Conservation (phyloP, 2,797 vertebrate species). For the Oreonectes daqikongensis region DNA sequence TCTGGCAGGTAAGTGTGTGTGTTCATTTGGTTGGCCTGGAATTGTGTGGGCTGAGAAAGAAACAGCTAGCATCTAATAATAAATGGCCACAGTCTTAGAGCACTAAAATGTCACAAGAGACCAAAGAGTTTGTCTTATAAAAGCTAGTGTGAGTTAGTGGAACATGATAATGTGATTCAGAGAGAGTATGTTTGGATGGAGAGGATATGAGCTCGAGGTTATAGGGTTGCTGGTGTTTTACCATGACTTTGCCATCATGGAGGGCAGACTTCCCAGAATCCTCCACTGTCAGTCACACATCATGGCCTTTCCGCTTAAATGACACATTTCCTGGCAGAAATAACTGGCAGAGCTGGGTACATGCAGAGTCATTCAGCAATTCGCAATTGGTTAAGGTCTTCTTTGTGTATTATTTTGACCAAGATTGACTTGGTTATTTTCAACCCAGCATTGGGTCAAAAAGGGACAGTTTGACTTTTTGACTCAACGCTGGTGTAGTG, state of each 20-base stretch:
- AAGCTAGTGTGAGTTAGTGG: not conserved
- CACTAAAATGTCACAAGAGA: constrained; percentile 21
- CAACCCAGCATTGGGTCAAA: too few relatives aligned
- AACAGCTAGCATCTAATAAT: constrained; percentile 33
- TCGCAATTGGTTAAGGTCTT: not conserved
- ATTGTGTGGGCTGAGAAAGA: constrained; percentile 30
- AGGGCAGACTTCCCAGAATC: constrained; percentile 15
- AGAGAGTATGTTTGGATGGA: not conserved
- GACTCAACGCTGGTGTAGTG: too few relatives aligned
- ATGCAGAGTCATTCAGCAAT: constrained; percentile 1
- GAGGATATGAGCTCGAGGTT: constrained; percentile 14
- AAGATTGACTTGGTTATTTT: too few relatives aligned
- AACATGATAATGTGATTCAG: not conserved
- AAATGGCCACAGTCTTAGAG: constrained; percentile 12
- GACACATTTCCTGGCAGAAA: constrained; percentile 16
- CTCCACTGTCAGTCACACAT: constrained; percentile 21
- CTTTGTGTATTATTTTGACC: not conserved
- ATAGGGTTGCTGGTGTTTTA: not conserved
- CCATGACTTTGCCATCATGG: not conserved
- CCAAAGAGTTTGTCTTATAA: constrained; percentile 10
- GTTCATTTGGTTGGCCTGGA: constrained; percentile 12
- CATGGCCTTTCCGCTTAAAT: constrained; percentile 32
- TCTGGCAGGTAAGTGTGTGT: constrained; percentile 87
- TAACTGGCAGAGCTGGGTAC: not conserved
- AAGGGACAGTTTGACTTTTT: too few relatives aligned